These are phyloP conservation scores for Eublepharis macularius DNA, from an alignment of 2,113 vertebrate genomes.

Conservation along the genomic window DNA sequence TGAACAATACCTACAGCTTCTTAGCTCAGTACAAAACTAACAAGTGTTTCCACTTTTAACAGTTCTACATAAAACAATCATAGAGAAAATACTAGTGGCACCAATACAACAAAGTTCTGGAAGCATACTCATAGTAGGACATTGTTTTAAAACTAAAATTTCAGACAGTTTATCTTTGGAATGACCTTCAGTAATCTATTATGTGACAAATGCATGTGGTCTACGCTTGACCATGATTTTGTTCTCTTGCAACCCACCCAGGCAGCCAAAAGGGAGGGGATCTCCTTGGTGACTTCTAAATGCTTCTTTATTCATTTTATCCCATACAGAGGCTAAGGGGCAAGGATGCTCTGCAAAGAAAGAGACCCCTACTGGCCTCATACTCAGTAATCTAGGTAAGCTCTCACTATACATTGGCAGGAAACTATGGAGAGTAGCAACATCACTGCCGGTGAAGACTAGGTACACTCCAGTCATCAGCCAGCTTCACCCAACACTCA, in stretches of 20 bases:
- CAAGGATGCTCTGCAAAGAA: neutral
- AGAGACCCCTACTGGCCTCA: neutral
- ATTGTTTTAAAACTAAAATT: conserved; percentile 23
- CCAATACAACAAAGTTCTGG: neutral
- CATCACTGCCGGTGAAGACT: neutral
- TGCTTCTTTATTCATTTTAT: neutral
- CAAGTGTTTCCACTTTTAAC: neutral
- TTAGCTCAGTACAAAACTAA: neutral
- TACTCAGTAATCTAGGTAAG: neutral
- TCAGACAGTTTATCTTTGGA: conserved; percentile 35
- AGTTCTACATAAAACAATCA: neutral
- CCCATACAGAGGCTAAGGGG: neutral
- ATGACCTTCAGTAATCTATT: conserved; percentile 42
- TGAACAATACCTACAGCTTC: neutral
- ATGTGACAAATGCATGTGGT: conserved; percentile 22
- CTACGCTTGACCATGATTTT: conserved; percentile 16
- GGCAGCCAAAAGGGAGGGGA: no score
- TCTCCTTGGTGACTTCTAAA: neutral
- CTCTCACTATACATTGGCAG: neutral
- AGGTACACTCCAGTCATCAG: neutral
- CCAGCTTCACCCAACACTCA: neutral
- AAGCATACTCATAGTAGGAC: conserved; percentile 3
- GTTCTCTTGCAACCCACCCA: conserved; percentile 5
- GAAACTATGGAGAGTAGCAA: neutral
- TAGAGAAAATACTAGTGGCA: neutral